Conservation (phyloP, 2,888 invertebrate genomes). For the Caradrina clavipalpis region DNA sequence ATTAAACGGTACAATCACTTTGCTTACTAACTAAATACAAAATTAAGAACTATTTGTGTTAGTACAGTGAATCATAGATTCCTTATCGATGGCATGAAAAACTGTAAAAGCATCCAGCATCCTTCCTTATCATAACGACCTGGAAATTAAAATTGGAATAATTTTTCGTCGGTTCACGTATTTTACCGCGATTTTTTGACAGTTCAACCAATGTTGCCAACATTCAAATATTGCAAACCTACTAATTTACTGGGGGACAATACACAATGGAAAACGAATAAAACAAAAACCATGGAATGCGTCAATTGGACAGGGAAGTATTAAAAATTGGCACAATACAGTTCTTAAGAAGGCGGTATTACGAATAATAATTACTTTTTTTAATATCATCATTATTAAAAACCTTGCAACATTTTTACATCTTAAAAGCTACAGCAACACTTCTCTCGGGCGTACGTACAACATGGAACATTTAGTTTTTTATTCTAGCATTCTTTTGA, state of each 20-base stretch:
- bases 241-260: slow-evolving; percentile 40
- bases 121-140: slow-evolving; percentile 17
- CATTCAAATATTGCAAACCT: slow-evolving; percentile 5
- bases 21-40: slow-evolving; percentile 63
- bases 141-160: slow-evolving; percentile 13
- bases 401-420: slow-evolving; percentile 80
- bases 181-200: slow-evolving; percentile 1
- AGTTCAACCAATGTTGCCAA: slow-evolving; percentile 19
- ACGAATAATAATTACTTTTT: slow-evolving; percentile 60
- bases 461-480: slow-evolving; percentile 77
- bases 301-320: slow-evolving; percentile 69
- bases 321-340: slow-evolving; percentile 83
- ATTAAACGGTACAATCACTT: slow-evolving; percentile 56
- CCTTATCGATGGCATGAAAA: slow-evolving; percentile 40
- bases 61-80: slow-evolving; percentile 40
- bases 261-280: slow-evolving; percentile 52
- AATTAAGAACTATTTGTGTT: slow-evolving; percentile 58
- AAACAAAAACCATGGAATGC: slow-evolving; percentile 73
- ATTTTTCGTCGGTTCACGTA: slow-evolving; percentile 16
- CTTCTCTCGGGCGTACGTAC: slow-evolving; percentile 74
- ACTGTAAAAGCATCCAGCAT: slow-evolving; percentile 22
- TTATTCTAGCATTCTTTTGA: slow-evolving; percentile 62
- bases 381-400: slow-evolving; percentile 67
- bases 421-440: slow-evolving; percentile 76
- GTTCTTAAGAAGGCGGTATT: slow-evolving; percentile 77